phyloP scores from a whole-genome alignment of 1,140 invertebrate genomes.

The Listronotus bonariensis region DNA sequence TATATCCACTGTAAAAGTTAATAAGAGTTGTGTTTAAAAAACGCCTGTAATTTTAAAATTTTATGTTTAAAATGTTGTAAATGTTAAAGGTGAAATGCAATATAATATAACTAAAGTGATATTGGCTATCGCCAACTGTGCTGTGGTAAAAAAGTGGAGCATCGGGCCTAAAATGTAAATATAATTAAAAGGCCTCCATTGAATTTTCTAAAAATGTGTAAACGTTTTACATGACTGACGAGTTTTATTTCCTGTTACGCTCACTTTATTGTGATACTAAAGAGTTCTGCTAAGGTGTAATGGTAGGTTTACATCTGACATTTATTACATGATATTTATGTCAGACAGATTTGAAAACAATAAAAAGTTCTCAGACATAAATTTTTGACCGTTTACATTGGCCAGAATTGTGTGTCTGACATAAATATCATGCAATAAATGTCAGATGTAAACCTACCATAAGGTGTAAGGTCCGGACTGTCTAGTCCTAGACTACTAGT shows the following conservation, averaged over 20 bases:
- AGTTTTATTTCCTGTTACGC: background rate
- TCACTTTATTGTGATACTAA: background rate
- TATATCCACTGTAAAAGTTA: background rate
- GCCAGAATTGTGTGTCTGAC: no score
- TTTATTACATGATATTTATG: no score
- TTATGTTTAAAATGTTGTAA: slow-evolving; percentile 1
- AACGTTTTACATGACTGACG: slow-evolving; percentile 1
- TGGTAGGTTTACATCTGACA: no score
- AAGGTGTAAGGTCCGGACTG: no score
- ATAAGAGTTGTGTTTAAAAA: background rate
- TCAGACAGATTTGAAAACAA: no score
- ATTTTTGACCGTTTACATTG: no score
- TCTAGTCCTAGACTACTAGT: no score
- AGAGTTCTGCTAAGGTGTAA: background rate
- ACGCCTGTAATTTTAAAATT: background rate
- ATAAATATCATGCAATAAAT: no score
- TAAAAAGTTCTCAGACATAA: no score
- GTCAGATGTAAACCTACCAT: no score
- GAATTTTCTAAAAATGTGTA: slow-evolving; percentile 3
- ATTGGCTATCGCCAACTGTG: slow-evolving; percentile 33
- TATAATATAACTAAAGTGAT: slow-evolving; percentile 34
- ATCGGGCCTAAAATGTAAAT: slow-evolving; percentile 31
- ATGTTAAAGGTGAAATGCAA: slow-evolving; percentile 29
- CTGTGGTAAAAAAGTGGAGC: slow-evolving; percentile 32
- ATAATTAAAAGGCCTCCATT: slow-evolving; percentile 21